Conservation (phyloP, 1,140 invertebrate species). For the Micrasema minimum region DNA sequence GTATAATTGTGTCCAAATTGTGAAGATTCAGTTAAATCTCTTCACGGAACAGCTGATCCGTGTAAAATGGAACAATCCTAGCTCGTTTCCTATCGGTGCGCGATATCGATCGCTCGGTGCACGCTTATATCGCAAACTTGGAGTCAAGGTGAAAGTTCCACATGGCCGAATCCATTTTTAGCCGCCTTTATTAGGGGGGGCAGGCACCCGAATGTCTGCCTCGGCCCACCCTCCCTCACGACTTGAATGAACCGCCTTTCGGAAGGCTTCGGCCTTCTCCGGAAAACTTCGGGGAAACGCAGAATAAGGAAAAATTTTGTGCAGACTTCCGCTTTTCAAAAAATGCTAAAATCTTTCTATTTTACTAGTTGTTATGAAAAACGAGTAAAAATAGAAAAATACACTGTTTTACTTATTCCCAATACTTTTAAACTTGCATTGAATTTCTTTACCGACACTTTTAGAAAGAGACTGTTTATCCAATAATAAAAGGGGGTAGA, state of each 20-base stretch:
- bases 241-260: conserved; percentile 48
- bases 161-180: conserved; percentile 53
- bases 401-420: too few species aligned
- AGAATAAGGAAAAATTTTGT: too few species aligned
- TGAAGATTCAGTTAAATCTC: too few species aligned
- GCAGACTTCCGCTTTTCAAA: too few species aligned
- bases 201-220: conserved; percentile 27
- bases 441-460: too few species aligned
- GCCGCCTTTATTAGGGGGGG: conserved; percentile 20
- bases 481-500: too few species aligned
- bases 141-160: conserved; percentile 48
- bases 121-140: conserved; percentile 34
- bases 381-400: too few species aligned
- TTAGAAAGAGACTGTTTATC: too few species aligned
- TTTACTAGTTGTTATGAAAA: too few species aligned
- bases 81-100: neutral
- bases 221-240: conserved; percentile 6
- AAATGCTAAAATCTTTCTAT: too few species aligned
- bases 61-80: conserved; percentile 23
- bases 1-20: too few species aligned
- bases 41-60: conserved; percentile 14
- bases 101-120: conserved; percentile 10
- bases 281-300: neutral
- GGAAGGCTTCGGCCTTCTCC: conserved; percentile 6
- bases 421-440: too few species aligned